Conservation (phyloP, 2,888 invertebrate species). For the Ditula angustiorana region DNA sequence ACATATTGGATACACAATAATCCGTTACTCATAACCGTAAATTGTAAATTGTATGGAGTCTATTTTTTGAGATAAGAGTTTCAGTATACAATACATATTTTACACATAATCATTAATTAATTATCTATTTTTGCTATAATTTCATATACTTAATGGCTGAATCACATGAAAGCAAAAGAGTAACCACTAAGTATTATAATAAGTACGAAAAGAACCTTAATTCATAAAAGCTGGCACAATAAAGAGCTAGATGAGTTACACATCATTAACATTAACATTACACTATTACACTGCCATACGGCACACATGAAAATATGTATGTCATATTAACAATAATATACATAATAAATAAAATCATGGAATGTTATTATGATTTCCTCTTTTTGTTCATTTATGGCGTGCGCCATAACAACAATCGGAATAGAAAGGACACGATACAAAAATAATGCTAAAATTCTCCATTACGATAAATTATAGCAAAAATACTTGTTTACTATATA, state of each 20-base stretch:
- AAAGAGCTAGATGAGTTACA: conserved; percentile 82
- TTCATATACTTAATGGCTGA: conserved; percentile 74
- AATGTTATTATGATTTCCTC: conserved; percentile 80
- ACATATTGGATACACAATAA: conserved; percentile 66
- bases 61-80: conserved; percentile 53
- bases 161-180: conserved; percentile 77
- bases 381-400: conserved; percentile 61
- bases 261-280: conserved; percentile 71
- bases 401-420: conserved; percentile 57
- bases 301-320: conserved; percentile 83
- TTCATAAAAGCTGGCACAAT: conserved; percentile 83
- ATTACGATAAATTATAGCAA: conserved; percentile 81
- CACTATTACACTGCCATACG: conserved; percentile 64
- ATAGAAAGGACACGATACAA: conserved; percentile 69
- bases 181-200: conserved; percentile 67
- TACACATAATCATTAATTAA: conserved; percentile 66
- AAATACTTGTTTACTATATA: conserved; percentile 79
- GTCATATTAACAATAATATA: conserved; percentile 77
- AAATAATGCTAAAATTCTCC: conserved; percentile 74
- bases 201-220: conserved; percentile 82
- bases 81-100: conserved; percentile 73
- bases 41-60: conserved; percentile 52
- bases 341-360: conserved; percentile 85
- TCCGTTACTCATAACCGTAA: conserved; percentile 57
- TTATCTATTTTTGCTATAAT: conserved; percentile 80